phyloP scores from a whole-genome alignment of 2,113 vertebrate species.

The Trichomycterus rosablanca region DNA sequence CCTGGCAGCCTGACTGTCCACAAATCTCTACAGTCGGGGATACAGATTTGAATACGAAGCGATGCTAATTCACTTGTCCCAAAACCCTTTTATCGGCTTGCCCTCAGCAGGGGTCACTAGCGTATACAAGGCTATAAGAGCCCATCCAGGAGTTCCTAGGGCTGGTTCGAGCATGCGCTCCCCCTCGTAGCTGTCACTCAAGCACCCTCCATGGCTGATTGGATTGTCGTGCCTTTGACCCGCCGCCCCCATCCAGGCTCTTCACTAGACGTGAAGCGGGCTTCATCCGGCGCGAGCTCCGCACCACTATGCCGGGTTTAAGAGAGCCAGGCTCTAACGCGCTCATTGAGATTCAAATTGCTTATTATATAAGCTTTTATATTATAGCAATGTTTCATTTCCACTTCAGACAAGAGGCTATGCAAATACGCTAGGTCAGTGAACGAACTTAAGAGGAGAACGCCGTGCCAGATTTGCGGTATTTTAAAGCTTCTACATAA shows the following conservation, averaged over 20 bases:
- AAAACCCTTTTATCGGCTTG: conserved; percentile 39
- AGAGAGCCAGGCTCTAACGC: conserved; percentile 24
- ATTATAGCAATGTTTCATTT: conserved; percentile 40
- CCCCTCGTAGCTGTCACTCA: conserved; percentile 44
- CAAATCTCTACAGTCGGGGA: conserved; percentile 29
- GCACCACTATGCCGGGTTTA: conserved; percentile 23
- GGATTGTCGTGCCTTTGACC: conserved; percentile 48
- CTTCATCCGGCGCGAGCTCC: conserved; percentile 8
- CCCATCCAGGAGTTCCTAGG: conserved; percentile 41
- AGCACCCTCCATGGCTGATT: conserved; percentile 44
- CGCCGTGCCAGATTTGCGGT: conserved; percentile 49
- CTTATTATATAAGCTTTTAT: conserved; percentile 46
- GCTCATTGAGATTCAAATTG: conserved; percentile 36
- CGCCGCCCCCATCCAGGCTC: conserved; percentile 30
- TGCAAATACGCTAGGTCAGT: conserved; percentile 35
- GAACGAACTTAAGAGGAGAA: conserved; percentile 53
- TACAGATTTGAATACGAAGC: conserved; percentile 27
- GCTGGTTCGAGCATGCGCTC: conserved; percentile 31
- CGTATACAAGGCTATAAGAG: conserved; percentile 33
- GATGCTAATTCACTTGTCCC: conserved; percentile 45
- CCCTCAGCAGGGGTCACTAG: conserved; percentile 35
- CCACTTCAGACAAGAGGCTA: conserved; percentile 38
- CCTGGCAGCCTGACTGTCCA: conserved; percentile 11
- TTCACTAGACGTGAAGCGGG: conserved; percentile 30
- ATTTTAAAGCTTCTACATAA: conserved; percentile 43